These are phyloP conservation scores for Cherax destructor DNA, from an alignment of 1,140 invertebrate species.

Conservation along the genomic window DNA sequence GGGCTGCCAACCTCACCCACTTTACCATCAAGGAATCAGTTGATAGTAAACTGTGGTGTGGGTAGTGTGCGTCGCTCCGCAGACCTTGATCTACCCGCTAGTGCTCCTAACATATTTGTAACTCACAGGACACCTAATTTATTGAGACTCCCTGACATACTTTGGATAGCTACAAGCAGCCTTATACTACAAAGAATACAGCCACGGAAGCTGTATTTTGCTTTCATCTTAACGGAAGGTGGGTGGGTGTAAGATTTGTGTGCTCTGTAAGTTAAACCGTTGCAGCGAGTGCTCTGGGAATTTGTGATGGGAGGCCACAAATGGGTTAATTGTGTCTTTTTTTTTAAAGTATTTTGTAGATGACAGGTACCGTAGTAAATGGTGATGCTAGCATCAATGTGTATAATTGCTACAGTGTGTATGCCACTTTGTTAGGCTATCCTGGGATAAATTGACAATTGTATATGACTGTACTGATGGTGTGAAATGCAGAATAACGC, in stretches of 20 bases:
- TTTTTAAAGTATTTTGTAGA: too few species aligned
- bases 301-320: neutral
- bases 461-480: too few species aligned
- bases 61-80: neutral
- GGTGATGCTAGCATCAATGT: too few species aligned
- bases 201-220: neutral
- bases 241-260: neutral
- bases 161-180: neutral
- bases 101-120: neutral
- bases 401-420: neutral
- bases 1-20: neutral
- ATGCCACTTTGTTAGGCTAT: neutral
- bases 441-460: too few species aligned
- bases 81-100: neutral
- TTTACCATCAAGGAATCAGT: neutral
- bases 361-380: too few species aligned
- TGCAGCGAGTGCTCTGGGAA: neutral
- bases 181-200: neutral
- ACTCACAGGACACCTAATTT: neutral
- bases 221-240: neutral
- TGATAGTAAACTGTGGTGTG: neutral
- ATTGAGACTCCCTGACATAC: neutral
- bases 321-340: neutral
- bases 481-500: too few species aligned
- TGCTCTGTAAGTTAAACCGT: neutral